Percentiles rank a stretch among this genome's conserved stretches.
Evolutionary conservation across 2,888 invertebrate genomes (phyloP).

Genomic region (Agrotis clavis): DNA sequence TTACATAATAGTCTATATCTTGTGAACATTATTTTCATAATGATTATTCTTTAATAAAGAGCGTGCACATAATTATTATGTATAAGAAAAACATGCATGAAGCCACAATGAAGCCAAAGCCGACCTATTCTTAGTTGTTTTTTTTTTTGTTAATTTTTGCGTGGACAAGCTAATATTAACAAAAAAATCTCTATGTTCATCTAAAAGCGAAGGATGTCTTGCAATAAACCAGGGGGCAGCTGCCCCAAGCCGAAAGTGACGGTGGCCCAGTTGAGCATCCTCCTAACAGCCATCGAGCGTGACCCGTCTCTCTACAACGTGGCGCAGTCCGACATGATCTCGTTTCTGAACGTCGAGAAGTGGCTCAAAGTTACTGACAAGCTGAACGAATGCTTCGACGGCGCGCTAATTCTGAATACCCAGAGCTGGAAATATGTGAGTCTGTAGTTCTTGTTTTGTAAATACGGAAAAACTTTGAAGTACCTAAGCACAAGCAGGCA

Average conservation of each 20-base stretch:
- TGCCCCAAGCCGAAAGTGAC: conserved; percentile 13
- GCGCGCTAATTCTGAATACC: conserved; percentile 15
- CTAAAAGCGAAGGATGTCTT: not conserved
- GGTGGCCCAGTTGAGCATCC: conserved; percentile 39
- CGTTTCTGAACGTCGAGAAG: conserved; percentile 35
- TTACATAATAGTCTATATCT: no score
- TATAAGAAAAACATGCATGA: no score
- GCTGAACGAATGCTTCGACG: conserved; percentile 32
- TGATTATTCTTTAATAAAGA: not conserved
- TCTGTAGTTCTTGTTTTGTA: not conserved
- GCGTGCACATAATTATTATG: not conserved
- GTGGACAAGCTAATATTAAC: not conserved
- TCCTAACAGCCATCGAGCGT: conserved; percentile 32
- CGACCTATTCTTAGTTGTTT: not conserved
- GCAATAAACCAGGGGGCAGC: not conserved
- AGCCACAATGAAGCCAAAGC: no score
- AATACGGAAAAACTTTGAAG: no score
- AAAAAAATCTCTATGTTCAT: not conserved
- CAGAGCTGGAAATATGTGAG: conserved; percentile 53
- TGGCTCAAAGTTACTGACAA: conserved; percentile 28
- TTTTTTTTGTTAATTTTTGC: no score
- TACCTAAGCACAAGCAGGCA: no score
- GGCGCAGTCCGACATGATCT: conserved; percentile 33
- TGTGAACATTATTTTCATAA: no score
- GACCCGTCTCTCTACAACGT: conserved; percentile 42